phyloP scores from a whole-genome alignment of 2,888 invertebrate species.

The Pyralis farinalis region DNA sequence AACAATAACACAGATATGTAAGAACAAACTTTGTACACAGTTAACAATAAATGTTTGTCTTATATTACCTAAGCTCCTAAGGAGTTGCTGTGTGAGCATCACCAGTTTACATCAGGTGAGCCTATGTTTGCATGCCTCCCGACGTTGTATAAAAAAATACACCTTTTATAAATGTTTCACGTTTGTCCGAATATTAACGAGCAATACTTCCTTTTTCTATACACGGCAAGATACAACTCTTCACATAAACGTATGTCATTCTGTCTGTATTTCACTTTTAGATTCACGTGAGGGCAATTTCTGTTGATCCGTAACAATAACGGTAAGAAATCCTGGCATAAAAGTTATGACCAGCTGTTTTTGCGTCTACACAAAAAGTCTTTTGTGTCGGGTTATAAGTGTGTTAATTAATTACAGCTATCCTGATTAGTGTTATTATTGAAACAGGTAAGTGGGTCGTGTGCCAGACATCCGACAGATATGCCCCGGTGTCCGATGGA shows the following conservation, averaged over 20 bases:
- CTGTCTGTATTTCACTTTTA: conserved; percentile 28
- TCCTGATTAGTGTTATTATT: conserved; percentile 59
- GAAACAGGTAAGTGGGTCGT: conserved; percentile 54
- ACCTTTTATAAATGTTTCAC: no score
- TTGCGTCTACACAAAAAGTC: conserved; percentile 30
- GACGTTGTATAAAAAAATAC: no score
- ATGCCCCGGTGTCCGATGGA: conserved; percentile 25
- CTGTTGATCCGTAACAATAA: conserved; percentile 45
- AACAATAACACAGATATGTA: no score
- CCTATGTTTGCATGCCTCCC: no score
- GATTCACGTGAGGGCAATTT: conserved; percentile 34
- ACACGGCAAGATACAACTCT: no score
- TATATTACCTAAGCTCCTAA: no score
- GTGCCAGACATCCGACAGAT: conserved; percentile 39
- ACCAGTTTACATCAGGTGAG: no score
- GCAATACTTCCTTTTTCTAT: no score
- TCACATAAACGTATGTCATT: conserved; percentile 26
- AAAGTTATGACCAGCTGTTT: conserved; percentile 27
- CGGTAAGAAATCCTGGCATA: conserved; percentile 33
- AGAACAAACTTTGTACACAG: no score
- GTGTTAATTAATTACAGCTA: conserved; percentile 66
- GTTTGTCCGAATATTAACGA: no score
- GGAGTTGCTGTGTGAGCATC: no score
- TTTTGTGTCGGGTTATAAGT: conserved; percentile 51
- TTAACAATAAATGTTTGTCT: no score